Percentiles rank a stretch among this genome's conserved stretches.
These are phyloP conservation scores for Lepus oiostolus DNA, from an alignment of 2,797 vertebrate genomes.

Conservation along the genomic window DNA sequence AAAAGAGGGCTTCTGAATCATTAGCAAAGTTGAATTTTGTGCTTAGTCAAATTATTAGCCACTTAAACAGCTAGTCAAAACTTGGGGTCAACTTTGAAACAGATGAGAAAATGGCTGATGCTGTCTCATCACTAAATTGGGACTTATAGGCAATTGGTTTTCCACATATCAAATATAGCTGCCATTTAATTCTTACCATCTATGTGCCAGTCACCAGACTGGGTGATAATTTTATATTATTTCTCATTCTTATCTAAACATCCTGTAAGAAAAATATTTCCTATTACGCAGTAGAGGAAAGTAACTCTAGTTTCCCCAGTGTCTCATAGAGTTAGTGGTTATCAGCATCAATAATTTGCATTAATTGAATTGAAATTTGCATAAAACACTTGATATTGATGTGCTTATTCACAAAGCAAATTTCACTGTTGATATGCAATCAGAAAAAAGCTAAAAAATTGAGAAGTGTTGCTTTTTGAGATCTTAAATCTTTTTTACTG, in stretches of 20 bases:
- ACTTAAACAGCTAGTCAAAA: not conserved
- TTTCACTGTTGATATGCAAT: not conserved
- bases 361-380: slow-evolving; percentile 24
- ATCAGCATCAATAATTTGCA: slow-evolving; percentile 3
- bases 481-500: not conserved
- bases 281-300: slow-evolving; percentile 17
- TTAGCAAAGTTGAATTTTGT: not conserved
- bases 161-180: not conserved
- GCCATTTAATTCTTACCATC: not conserved
- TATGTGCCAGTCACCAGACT: not conserved
- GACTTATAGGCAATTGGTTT: not conserved
- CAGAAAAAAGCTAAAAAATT: not conserved
- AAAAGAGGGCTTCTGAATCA: not conserved
- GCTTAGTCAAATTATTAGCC: not conserved
- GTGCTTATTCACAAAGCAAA: not conserved
- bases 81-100: not conserved
- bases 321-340: not conserved
- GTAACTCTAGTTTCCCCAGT: not conserved
- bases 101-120: not conserved
- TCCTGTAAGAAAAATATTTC: not conserved
- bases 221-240: not conserved
- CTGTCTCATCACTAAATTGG: not conserved
- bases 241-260: not conserved
- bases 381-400: not conserved
- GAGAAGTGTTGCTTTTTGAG: slow-evolving; percentile 19